Evolutionary conservation across 2,888 invertebrate genomes (phyloP), one percentile per base, ranked within the genome.

Genomic region (Pseudanteris insignis): DNA sequence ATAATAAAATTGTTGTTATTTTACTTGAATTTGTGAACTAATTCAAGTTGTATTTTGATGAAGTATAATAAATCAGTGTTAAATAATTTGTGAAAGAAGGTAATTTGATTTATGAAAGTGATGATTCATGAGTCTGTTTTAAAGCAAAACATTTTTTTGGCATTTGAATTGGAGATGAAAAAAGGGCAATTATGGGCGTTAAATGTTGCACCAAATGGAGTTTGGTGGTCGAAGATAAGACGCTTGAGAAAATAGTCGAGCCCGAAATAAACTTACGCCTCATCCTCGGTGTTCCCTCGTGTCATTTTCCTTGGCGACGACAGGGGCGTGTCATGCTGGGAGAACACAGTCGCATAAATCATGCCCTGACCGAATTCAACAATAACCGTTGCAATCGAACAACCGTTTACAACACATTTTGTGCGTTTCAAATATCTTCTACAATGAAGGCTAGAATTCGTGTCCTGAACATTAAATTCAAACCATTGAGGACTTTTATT

Each of bases 201-300:
- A 55, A 55, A 55, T 46, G 46, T 32, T 25, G 40, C 34, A 40
- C 46, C 40, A 55, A 55, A 40, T 33, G 38, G 46, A 55, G 47
- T 41, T 55, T 29, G 47, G 47, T 47, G 47, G 47, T 47, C 47
- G 55, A 62, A 62, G 55, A 62, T 51, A 50, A 55, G 51, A 47
- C 51, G 61, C 43, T 36, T 29, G 50, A 50, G 40, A 55, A 55
- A 55, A 51, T 51, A 41, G 60, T 48, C 28, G 58, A 34, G 67
- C 73, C 73, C 68, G 70, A 76, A 78, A 78, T 78, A 78, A 77
- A 76, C 75, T 70, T 67, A 61, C 69, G 63, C 67, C 57, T 65
- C 66, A 65, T 66, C 67, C 66, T 65, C 63, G 47, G 41, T 57
- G 46, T 50, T 53, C 54, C 48, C 65, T 58, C 58, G 48, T 53